Conservation (phyloP, 2,888 invertebrate genomes). For the Pseudeuparius sepicola region DNA sequence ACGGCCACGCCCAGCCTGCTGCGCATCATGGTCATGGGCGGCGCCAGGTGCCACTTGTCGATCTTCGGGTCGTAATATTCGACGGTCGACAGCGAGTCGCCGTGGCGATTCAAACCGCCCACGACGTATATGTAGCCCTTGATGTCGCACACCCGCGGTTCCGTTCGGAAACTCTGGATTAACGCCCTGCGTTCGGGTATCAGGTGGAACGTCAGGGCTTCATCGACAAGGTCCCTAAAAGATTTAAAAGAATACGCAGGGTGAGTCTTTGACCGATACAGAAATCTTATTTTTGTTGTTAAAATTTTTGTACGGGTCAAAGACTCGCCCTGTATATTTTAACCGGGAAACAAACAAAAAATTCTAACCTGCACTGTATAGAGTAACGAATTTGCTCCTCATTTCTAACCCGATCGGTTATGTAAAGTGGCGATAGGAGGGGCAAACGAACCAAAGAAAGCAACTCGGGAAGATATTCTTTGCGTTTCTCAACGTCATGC, state of each 20-base stretch:
- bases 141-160: slow-evolving; percentile 65
- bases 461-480: slow-evolving; percentile 54
- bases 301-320: neutral
- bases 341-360: neutral
- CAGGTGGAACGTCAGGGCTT: slow-evolving; percentile 78
- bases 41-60: slow-evolving; percentile 63
- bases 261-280: neutral
- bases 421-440: slow-evolving; percentile 67
- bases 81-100: slow-evolving; percentile 73
- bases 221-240: slow-evolving; percentile 67
- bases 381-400: slow-evolving; percentile 68
- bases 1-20: slow-evolving; percentile 80
- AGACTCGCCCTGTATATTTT: neutral
- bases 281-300: neutral
- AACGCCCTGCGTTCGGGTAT: slow-evolving; percentile 75
- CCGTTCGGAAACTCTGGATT: slow-evolving; percentile 64
- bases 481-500: slow-evolving; percentile 47
- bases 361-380: slow-evolving; percentile 60
- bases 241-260: neutral
- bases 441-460: slow-evolving; percentile 70
- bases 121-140: slow-evolving; percentile 79
- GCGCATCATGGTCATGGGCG: slow-evolving; percentile 75
- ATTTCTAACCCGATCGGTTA: slow-evolving; percentile 70
- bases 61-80: slow-evolving; percentile 69
- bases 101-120: slow-evolving; percentile 74